Conservation (phyloP, 2,113 vertebrate species). For the Takifugu bimaculatus region DNA sequence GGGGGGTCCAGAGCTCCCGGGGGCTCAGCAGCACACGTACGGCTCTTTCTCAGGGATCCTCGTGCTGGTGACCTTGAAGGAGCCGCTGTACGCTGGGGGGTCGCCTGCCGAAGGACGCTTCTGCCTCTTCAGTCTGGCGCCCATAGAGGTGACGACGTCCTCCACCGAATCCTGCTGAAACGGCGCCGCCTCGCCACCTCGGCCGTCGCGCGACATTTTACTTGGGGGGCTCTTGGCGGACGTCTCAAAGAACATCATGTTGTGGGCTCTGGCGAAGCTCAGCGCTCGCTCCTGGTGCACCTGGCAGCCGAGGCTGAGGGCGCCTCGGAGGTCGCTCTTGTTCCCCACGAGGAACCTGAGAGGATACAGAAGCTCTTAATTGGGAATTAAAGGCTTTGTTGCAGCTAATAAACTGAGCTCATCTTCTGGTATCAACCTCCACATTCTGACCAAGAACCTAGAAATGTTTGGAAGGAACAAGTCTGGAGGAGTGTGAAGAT, state of each 20-base stretch:
- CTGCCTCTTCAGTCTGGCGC: constrained; percentile 86
- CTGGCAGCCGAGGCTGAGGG: constrained; percentile 65
- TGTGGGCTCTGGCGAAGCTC: constrained; percentile 85
- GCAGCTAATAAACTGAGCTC: no score
- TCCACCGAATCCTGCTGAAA: constrained; percentile 81
- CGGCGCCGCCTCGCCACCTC: constrained; percentile 21
- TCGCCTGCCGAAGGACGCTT: constrained; percentile 60
- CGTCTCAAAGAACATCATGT: constrained; percentile 90
- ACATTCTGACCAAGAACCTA: no score
- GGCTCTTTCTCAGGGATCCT: constrained; percentile 65
- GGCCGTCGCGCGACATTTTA: accelerated
- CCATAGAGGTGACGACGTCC: constrained; percentile 86
- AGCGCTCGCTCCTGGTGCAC: constrained; percentile 83
- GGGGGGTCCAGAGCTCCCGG: no score
- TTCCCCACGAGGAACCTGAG: constrained; percentile 90
- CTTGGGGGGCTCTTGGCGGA: constrained; percentile 85
- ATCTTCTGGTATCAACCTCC: no score
- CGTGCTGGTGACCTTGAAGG: constrained; percentile 67
- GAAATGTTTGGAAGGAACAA: no score
- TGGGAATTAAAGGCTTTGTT: not conserved
- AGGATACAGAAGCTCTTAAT: not conserved
- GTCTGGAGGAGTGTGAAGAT: no score
- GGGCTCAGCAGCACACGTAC: constrained; percentile 82
- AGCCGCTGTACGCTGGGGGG: constrained; percentile 66
- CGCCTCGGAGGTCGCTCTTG: constrained; percentile 82